These are phyloP conservation scores for Euwallacea similis DNA, from an alignment of 1,140 invertebrate species.

Conservation along the genomic window DNA sequence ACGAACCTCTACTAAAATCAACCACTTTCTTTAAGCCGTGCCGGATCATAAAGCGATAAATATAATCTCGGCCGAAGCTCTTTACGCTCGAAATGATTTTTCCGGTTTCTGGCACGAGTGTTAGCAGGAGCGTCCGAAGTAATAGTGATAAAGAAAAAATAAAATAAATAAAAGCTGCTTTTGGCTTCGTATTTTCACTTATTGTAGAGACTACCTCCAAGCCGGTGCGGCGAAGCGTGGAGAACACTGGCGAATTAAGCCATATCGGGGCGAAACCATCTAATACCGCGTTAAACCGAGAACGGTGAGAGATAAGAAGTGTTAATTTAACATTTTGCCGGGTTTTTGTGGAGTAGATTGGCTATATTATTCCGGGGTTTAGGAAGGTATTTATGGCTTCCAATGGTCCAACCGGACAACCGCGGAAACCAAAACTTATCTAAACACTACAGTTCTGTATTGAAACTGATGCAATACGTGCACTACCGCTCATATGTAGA, in stretches of 20 bases:
- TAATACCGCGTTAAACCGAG: constrained; percentile 34
- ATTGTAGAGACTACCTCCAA: constrained; percentile 30
- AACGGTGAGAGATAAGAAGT: constrained; percentile 28
- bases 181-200: constrained; percentile 20
- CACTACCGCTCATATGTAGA: no score
- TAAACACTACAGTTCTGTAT: no score
- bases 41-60: constrained; percentile 16
- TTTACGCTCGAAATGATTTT: constrained; percentile 26
- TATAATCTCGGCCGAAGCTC: constrained; percentile 21
- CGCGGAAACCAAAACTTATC: no score
- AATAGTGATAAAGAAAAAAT: constrained; percentile 16
- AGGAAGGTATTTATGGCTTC: no score
- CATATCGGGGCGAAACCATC: constrained; percentile 27
- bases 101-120: constrained; percentile 14
- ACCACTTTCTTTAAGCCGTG: constrained; percentile 7
- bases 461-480: no score
- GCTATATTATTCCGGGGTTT: no score
- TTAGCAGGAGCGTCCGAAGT: constrained; percentile 6
- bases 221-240: constrained; percentile 21
- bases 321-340: constrained; percentile 30
- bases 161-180: constrained; percentile 18
- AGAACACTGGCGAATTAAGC: constrained; percentile 34
- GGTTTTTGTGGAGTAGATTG: background rate
- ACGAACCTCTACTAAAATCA: background rate
- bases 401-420: no score